Evolutionary conservation across 2,113 vertebrate species (phyloP).

Genomic region (Ailuropoda melanoleuca): DNA sequence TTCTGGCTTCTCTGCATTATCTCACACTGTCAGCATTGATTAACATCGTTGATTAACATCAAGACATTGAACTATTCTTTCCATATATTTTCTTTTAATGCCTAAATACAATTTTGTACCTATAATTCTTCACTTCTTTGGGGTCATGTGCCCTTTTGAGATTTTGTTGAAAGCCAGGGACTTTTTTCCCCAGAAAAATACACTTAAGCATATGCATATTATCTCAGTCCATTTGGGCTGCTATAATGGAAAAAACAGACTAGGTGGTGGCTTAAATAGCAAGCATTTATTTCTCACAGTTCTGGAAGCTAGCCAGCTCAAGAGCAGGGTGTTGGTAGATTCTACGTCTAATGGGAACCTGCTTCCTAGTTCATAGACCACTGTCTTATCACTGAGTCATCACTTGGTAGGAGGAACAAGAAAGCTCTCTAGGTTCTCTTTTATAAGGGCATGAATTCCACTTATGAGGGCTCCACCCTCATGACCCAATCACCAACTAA

Average conservation of each 20-base stretch:
- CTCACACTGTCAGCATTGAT: background rate
- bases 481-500: background rate
- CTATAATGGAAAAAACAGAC: background rate
- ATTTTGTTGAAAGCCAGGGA: background rate
- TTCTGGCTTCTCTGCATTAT: background rate
- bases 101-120: background rate
- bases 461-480: background rate
- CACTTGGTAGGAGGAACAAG: background rate
- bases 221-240: background rate
- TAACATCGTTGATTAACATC: background rate
- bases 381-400: background rate
- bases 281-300: background rate
- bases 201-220: background rate
- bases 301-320: background rate
- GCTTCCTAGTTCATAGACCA: background rate
- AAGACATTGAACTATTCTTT: conserved; percentile 2
- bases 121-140: background rate
- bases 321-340: background rate
- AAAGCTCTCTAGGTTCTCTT: background rate
- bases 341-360: background rate
- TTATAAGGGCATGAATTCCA: background rate
- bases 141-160: background rate
- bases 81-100: background rate
- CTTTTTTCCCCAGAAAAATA: background rate
- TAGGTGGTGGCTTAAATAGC: background rate